Conservation (phyloP, 2,113 vertebrate species). For the Dromiciops gliroides region DNA sequence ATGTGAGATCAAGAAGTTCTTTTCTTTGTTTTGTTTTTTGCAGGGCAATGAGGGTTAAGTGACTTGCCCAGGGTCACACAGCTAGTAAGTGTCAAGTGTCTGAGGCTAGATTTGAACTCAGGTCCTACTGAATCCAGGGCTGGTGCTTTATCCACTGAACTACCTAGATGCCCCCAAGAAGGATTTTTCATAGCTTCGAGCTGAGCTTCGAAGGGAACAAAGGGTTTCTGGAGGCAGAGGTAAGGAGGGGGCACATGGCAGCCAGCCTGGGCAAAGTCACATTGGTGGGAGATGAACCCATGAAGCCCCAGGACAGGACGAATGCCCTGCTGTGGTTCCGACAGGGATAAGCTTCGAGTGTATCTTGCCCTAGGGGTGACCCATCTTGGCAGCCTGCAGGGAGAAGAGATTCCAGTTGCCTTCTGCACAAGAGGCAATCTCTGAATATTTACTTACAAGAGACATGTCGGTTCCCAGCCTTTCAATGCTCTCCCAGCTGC, state of each 20-base stretch:
- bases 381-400: background rate
- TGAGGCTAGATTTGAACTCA: no score
- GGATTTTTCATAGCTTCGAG: background rate
- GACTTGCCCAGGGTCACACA: no score
- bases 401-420: background rate
- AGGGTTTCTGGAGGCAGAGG: background rate
- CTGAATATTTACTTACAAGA: conserved; percentile 11
- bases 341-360: background rate
- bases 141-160: no score
- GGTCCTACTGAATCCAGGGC: no score
- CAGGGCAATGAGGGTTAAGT: no score
- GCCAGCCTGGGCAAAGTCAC: background rate
- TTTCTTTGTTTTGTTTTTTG: no score
- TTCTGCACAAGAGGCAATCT: background rate
- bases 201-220: background rate
- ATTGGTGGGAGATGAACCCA: background rate
- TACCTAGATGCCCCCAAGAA: no score
- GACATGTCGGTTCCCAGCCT: background rate
- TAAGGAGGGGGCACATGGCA: background rate
- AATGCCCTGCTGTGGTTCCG: background rate
- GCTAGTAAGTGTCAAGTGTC: no score
- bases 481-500: background rate
- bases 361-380: background rate
- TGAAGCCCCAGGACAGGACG: background rate
- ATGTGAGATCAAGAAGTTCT: background rate